Percentiles rank a stretch among this genome's conserved stretches.
phyloP scores from a whole-genome alignment of 2,797 vertebrate species.

The Hydrocynus forskahlii region DNA sequence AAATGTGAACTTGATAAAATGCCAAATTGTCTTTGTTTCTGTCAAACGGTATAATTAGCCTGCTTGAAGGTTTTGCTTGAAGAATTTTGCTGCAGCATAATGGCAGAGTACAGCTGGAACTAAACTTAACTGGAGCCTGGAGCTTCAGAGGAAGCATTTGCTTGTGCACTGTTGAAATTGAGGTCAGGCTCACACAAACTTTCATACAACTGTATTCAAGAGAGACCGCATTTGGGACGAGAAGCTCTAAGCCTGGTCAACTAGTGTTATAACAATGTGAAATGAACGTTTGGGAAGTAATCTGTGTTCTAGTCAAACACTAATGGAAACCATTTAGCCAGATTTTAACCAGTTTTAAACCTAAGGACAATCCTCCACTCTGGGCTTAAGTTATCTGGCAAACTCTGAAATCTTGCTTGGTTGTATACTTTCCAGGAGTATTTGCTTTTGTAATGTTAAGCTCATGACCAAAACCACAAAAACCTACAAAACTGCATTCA shows the following conservation, averaged over 20 bases:
- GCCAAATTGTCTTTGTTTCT: constrained; percentile 37
- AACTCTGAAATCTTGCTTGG: too few species aligned
- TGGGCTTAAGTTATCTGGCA: too few species aligned
- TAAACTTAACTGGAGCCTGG: not conserved
- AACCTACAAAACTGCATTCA: not conserved
- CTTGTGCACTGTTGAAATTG: not conserved
- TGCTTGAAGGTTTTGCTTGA: not conserved
- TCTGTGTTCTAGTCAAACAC: too few species aligned
- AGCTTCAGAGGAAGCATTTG: not conserved
- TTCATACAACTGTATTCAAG: not conserved
- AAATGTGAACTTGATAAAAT: constrained; percentile 77
- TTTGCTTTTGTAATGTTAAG: not conserved
- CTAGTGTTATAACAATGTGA: too few species aligned
- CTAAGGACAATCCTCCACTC: too few species aligned
- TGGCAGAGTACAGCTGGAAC: not conserved
- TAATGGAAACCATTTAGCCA: too few species aligned
- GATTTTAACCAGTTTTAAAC: too few species aligned
- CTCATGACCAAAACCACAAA: not conserved
- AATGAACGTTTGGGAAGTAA: too few species aligned
- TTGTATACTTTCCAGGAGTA: not conserved
- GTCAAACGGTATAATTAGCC: not conserved
- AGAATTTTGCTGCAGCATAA: not conserved
- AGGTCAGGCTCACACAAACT: not conserved
- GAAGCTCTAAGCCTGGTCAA: too few species aligned
- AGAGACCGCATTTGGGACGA: not conserved